Conservation (phyloP, 2,113 vertebrate species). For the Beaufortia kweichowensis region DNA sequence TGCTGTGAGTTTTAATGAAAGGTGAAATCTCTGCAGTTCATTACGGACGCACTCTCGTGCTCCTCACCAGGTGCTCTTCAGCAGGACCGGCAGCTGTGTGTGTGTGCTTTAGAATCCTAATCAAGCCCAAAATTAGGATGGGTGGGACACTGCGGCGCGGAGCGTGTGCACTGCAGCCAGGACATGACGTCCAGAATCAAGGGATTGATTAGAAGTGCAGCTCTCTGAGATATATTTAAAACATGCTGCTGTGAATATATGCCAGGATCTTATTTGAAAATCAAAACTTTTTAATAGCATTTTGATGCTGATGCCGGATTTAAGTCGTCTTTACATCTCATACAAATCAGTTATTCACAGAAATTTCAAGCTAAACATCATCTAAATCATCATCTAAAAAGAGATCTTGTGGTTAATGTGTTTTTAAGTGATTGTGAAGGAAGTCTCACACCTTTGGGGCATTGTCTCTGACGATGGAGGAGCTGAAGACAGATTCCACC, state of each 20-base stretch:
- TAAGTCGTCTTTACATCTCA: too few species aligned
- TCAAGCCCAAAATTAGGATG: constrained; percentile 30
- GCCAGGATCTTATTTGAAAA: not conserved
- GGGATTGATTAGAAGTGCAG: not conserved
- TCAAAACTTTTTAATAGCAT: not conserved
- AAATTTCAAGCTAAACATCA: too few species aligned
- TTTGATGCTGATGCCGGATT: not conserved
- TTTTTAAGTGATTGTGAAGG: constrained; percentile 9
- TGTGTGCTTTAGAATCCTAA: constrained; percentile 40
- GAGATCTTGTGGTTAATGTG: not conserved
- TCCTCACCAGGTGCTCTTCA: constrained; percentile 58
- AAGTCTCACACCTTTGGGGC: constrained; percentile 77
- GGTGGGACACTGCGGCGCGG: constrained; percentile 18
- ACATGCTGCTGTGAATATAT: not conserved
- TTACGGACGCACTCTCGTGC: constrained; percentile 50
- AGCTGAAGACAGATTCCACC: constrained; percentile 69
- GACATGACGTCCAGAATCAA: constrained; percentile 19
- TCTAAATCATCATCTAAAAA: not conserved
- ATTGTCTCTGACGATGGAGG: constrained; percentile 68
- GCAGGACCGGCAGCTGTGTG: constrained; percentile 46
- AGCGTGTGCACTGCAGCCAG: constrained; percentile 28
- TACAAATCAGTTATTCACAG: too few species aligned
- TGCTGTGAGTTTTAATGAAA: constrained; percentile 39
- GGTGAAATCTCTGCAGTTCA: constrained; percentile 59
- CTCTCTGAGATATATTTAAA: not conserved